Percentiles rank a stretch among this genome's conserved stretches.
Conservation (phyloP, 2,888 invertebrate genomes). For the Listrodromus nycthemerus region DNA sequence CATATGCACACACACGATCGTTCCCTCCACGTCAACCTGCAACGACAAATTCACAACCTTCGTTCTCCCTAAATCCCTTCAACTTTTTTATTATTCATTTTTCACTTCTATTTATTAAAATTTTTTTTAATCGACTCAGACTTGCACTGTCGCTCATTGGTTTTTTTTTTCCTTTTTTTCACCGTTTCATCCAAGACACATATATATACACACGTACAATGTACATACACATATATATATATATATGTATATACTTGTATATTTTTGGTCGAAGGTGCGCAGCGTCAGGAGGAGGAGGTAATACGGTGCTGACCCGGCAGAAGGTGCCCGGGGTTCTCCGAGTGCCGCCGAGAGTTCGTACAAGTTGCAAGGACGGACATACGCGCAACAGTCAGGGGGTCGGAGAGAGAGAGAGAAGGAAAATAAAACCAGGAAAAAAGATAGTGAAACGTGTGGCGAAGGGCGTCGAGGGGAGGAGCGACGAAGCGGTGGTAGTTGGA, state of each 20-base stretch:
- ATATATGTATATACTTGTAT: background rate
- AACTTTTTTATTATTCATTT: too few relatives aligned
- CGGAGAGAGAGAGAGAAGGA: constrained; percentile 14
- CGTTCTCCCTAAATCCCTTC: too few relatives aligned
- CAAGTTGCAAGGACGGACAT: constrained; percentile 59
- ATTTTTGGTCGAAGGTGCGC: constrained; percentile 51
- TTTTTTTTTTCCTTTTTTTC: too few relatives aligned
- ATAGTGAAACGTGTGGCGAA: constrained; percentile 58
- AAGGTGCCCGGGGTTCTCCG: constrained; percentile 75
- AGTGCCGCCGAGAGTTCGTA: constrained; percentile 38
- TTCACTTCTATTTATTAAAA: too few relatives aligned
- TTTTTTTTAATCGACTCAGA: too few relatives aligned
- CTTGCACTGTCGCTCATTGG: too few relatives aligned
- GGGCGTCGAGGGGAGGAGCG: constrained; percentile 58
- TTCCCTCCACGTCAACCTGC: too few relatives aligned
- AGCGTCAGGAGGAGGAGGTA: constrained; percentile 65
- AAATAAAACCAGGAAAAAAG: constrained; percentile 53
- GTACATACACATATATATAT: too few relatives aligned
- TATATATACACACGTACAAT: too few relatives aligned
- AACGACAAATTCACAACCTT: too few relatives aligned
- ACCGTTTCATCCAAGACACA: too few relatives aligned
- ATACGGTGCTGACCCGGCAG: constrained; percentile 72
- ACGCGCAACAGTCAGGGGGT: constrained; percentile 30
- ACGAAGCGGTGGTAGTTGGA: constrained; percentile 48
- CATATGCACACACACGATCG: too few relatives aligned